Conservation (phyloP, 2,113 vertebrate species). For the Oncorhynchus tshawytscha region DNA sequence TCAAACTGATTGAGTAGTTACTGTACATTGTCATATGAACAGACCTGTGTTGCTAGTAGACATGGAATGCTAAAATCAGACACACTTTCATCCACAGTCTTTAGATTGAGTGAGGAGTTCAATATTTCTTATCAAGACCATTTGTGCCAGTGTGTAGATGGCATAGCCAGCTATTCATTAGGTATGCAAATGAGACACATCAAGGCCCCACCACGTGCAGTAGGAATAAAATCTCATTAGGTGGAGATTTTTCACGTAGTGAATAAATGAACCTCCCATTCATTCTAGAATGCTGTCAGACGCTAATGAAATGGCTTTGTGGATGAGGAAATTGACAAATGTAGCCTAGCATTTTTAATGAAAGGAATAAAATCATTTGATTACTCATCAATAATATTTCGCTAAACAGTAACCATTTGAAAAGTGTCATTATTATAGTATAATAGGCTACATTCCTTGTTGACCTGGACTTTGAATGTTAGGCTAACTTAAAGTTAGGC, state of each 20-base stretch:
- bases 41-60: neutral
- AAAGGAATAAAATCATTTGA: neutral
- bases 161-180: neutral
- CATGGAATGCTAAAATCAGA: no score
- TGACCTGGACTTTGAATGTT: neutral
- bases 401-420: neutral
- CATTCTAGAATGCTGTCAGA: constrained; percentile 29
- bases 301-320: constrained; percentile 13
- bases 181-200: neutral
- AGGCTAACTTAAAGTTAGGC: neutral
- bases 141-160: neutral
- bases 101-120: neutral
- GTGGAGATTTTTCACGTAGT: constrained; percentile 29
- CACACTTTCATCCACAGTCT: no score
- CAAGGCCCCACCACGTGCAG: neutral
- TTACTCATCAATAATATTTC: neutral
- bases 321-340: neutral
- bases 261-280: constrained; percentile 39
- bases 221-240: constrained; percentile 39
- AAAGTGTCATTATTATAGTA: neutral
- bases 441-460: neutral
- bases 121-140: neutral
- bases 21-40: neutral
- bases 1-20: neutral
- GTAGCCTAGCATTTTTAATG: neutral